Evolutionary conservation across 2,888 invertebrate genomes (phyloP), one percentile per base, ranked within the genome.

Genomic region (Pterobdella sp.): DNA sequence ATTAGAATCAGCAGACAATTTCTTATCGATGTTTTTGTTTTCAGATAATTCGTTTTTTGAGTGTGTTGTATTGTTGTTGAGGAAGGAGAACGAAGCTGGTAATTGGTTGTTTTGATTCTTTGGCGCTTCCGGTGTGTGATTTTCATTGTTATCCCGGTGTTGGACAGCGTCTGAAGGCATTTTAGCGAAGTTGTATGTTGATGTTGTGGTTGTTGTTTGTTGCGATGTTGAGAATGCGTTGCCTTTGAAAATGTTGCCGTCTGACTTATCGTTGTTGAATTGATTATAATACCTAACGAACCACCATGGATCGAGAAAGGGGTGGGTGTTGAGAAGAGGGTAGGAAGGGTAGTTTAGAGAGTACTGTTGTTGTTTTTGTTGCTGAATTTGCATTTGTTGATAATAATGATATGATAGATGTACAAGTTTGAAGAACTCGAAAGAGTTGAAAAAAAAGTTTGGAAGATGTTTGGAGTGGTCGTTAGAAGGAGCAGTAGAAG

Each of bases 371-470:
- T 65, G 14, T 14, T 31, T 7, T 4, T 65, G 65, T 14, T 65
- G 65, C 52, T 49, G 52, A 14, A 18, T 14, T 49, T 49, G 14
- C n/a, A 35, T 29, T 65, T 65, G 65, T 4, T 65, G 65, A 29
- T 65, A 35, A 29, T 65, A 35, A 31, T 42, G 71, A 63, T 71
- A 71, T 10, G 71, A 63, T 32, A 56, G 29, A 4, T 60, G 71
- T 35, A 71, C 63, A 18, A 71, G 52, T 63, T 71, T 71, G 63
- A 60, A 52, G 7, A 71, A 34, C 26, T 71, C 71, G 32, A 71
- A 32, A 7, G 71, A 29, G 34, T 71, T 60, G 71, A 63, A 71
- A 32, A 63, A 37, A n/a, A 56, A 26, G 26, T 56, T 56, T 22
- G 60, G 60, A 22, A 56, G 26, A n/a, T 26, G 26, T 4, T 56